phyloP scores from a whole-genome alignment of 2,888 invertebrate species.

The Maniola hyperantus region DNA sequence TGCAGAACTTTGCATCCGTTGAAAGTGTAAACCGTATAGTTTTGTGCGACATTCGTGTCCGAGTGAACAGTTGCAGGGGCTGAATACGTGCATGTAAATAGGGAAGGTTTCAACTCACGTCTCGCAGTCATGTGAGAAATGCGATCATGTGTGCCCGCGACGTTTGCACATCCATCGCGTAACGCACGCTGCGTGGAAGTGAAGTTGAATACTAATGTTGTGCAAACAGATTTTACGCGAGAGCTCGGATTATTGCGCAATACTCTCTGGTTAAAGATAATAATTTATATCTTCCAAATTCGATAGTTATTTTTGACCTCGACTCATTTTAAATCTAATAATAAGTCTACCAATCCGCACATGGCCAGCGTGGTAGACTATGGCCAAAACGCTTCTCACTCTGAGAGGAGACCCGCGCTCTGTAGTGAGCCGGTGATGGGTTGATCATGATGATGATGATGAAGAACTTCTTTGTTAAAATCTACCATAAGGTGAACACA shows the following conservation, averaged over 20 bases:
- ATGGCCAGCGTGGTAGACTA: too few species aligned
- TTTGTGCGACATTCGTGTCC: constrained; percentile 38
- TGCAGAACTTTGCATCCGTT: constrained; percentile 36
- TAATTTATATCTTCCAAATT: background rate
- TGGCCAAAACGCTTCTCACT: too few species aligned
- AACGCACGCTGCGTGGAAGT: constrained; percentile 23
- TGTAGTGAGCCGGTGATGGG: too few species aligned
- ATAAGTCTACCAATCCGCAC: too few species aligned
- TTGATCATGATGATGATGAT: too few species aligned
- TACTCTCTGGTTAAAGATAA: background rate
- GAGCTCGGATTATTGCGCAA: background rate
- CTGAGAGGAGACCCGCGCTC: too few species aligned
- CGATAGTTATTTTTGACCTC: background rate
- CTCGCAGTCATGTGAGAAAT: constrained; percentile 39
- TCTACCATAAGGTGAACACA: background rate
- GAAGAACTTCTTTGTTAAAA: too few species aligned
- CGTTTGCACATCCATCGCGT: constrained; percentile 32
- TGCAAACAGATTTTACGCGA: constrained; percentile 3
- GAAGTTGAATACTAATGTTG: constrained; percentile 15
- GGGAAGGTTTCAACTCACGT: constrained; percentile 29
- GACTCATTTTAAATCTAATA: background rate
- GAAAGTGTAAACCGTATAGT: constrained; percentile 43
- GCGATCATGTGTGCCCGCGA: constrained; percentile 34
- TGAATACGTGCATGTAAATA: constrained; percentile 43
- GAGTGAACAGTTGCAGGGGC: constrained; percentile 41